These are phyloP conservation scores for Epinephelus awoara DNA, from an alignment of 2,797 vertebrate species.

Conservation along the genomic window DNA sequence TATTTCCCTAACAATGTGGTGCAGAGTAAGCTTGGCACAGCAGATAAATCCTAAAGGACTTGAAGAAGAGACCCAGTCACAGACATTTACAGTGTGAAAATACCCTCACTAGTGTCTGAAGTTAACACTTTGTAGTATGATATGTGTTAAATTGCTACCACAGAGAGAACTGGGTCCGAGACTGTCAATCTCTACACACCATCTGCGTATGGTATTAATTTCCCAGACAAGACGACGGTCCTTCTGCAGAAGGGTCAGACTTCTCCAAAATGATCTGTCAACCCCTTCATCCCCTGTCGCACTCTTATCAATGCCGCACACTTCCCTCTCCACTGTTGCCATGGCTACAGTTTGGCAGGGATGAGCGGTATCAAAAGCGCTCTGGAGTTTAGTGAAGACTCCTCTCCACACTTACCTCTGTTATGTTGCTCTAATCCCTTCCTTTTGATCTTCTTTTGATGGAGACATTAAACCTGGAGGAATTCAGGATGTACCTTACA, in stretches of 20 bases:
- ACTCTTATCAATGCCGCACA: slow-evolving; percentile 82
- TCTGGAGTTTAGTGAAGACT: slow-evolving; percentile 79
- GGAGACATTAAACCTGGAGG: slow-evolving; percentile 81
- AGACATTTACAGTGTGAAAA: slow-evolving; percentile 83
- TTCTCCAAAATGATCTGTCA: slow-evolving; percentile 87
- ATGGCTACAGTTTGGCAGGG: slow-evolving; percentile 85
- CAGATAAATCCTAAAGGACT: slow-evolving; percentile 79
- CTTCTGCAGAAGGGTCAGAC: slow-evolving; percentile 83
- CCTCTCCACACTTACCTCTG: slow-evolving; percentile 81
- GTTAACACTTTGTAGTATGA: slow-evolving; percentile 82
- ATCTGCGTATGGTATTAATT: slow-evolving; percentile 83
- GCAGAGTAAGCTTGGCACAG: slow-evolving; percentile 64
- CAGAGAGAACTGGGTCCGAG: slow-evolving; percentile 67
- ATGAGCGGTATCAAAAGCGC: slow-evolving; percentile 79
- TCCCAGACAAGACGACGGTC: slow-evolving; percentile 74
- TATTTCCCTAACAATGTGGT: slow-evolving; percentile 74
- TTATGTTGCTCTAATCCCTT: slow-evolving; percentile 80
- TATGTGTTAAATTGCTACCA: slow-evolving; percentile 82
- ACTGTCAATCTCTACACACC: slow-evolving; percentile 80
- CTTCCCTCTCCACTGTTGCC: slow-evolving; percentile 85
- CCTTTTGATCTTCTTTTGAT: slow-evolving; percentile 81
- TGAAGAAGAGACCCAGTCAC: slow-evolving; percentile 78
- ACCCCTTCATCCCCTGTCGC: slow-evolving; percentile 85
- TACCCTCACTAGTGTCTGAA: slow-evolving; percentile 78
- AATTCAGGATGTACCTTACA: slow-evolving; percentile 68